Base-by-base conservation (phyloP, 1,140 invertebrate genomes). In the Polypedilum vanderplanki region DNA sequence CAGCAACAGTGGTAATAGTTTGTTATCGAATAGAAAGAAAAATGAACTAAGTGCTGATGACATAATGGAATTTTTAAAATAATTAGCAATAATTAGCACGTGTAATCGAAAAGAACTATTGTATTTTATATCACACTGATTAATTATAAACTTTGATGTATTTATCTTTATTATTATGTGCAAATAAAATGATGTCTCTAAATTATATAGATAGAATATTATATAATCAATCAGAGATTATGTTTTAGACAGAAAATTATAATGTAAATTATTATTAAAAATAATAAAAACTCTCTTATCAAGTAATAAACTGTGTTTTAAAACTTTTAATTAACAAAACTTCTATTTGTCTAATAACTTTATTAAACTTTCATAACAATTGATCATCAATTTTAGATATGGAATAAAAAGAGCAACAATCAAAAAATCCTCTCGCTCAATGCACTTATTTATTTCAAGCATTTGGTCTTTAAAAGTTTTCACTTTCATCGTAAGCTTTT, bases 61-160 rank as follows among this genome's bases (percentile, higher is more conserved):
- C 18, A 70, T 70, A 0, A 70, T 70, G 65, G 65, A 70, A 18
- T 70, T 70, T 12, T 18, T 70, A 20, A 70, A 70, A 18, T 70
- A 70, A 70, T 18, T 12, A 3, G n/a, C n/a, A n/a, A n/a, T n/a
- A n/a, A n/a, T n/a, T n/a, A n/a, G n/a, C n/a, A n/a, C 20, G 17
- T 70, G 17, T 17, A 70, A 70, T 57, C 46, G 12, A 15, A 4
- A 57, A 57, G n/a, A 12, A 57, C 46, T 57, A 46, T 46, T 46
- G 41, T 46, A 46, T 46, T 57, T 46, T 46, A 3, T 57, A 33
- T 33, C 5, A 33, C 24, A 33, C 5, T 57, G 12, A 57, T 9
- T 57, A 57, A 57, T 57, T 57, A 57, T 57, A 15, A n/a, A 4
- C 10, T 12, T 57, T 33, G n/a, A 57, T 57, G 46, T 57, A 57